Percentiles rank a stretch among this genome's conserved stretches.
phyloP scores from a whole-genome alignment of 2,113 vertebrate genomes.

The Percopsis transmontana region DNA sequence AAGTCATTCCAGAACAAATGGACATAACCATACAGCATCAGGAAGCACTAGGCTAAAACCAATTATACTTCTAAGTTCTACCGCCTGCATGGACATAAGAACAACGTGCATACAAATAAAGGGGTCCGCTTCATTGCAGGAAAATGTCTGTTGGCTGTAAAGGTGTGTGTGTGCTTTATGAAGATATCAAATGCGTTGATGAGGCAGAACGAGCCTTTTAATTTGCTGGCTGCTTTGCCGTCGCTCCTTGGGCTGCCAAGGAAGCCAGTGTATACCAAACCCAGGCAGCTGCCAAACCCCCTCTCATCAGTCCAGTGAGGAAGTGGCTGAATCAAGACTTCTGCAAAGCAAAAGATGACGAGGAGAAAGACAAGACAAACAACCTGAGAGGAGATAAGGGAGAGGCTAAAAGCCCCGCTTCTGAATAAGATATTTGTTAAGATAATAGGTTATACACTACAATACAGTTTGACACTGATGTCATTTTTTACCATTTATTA shows the following conservation, averaged over 20 bases:
- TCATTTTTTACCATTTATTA: too few relatives aligned
- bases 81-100: background rate
- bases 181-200: slow-evolving; percentile 64
- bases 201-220: slow-evolving; percentile 51
- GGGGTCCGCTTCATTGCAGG: background rate
- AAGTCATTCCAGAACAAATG: too few relatives aligned
- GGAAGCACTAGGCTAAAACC: too few relatives aligned
- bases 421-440: background rate
- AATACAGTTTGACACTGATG: too few relatives aligned
- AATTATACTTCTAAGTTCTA: too few relatives aligned
- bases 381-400: background rate
- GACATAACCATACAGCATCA: too few relatives aligned
- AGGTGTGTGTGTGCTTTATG: slow-evolving; percentile 28
- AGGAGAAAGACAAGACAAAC: too few relatives aligned
- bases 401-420: slow-evolving; percentile 4
- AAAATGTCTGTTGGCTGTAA: background rate
- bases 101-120: background rate
- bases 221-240: slow-evolving; percentile 33
- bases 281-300: slow-evolving; percentile 41
- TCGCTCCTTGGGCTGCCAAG: slow-evolving; percentile 49
- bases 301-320: slow-evolving; percentile 37
- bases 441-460: background rate
- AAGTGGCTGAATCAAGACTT: slow-evolving; percentile 50
- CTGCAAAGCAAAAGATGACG: background rate
- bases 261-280: slow-evolving; percentile 29